These are phyloP conservation scores for Noturus placidus DNA, from an alignment of 2,113 vertebrate genomes.

Conservation along the genomic window DNA sequence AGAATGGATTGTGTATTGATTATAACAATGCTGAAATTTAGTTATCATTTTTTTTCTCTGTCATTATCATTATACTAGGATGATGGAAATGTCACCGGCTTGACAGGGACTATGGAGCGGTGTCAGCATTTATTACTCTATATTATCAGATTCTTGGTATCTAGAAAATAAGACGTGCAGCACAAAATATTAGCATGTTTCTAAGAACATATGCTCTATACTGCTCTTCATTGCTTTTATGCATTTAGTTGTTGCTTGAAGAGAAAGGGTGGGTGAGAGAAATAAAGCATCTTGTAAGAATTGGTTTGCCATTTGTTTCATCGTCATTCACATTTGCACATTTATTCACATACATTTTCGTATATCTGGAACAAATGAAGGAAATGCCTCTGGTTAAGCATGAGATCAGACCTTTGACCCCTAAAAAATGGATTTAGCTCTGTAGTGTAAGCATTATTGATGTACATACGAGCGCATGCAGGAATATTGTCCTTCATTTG, in stretches of 20 bases:
- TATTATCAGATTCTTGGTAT: constrained; percentile 6
- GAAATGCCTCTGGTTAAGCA: constrained; percentile 52
- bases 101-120: too few relatives aligned
- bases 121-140: not conserved
- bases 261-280: not conserved
- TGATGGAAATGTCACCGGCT: constrained; percentile 26
- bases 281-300: too few relatives aligned
- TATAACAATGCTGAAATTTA: constrained; percentile 63
- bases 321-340: not conserved
- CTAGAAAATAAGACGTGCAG: not conserved
- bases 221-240: not conserved
- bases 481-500: constrained; percentile 44
- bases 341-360: constrained; percentile 45
- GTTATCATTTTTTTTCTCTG: constrained; percentile 60
- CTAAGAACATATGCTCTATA: not conserved
- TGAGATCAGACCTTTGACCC: constrained; percentile 58
- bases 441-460: constrained; percentile 55
- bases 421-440: constrained; percentile 34
- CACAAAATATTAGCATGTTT: not conserved
- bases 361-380: constrained; percentile 56
- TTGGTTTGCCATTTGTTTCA: not conserved
- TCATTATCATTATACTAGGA: constrained; percentile 52
- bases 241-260: not conserved
- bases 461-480: constrained; percentile 28
- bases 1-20: constrained; percentile 77